Evolutionary conservation across 2,888 invertebrate genomes (phyloP).

Genomic region (Drosophila siamana): DNA sequence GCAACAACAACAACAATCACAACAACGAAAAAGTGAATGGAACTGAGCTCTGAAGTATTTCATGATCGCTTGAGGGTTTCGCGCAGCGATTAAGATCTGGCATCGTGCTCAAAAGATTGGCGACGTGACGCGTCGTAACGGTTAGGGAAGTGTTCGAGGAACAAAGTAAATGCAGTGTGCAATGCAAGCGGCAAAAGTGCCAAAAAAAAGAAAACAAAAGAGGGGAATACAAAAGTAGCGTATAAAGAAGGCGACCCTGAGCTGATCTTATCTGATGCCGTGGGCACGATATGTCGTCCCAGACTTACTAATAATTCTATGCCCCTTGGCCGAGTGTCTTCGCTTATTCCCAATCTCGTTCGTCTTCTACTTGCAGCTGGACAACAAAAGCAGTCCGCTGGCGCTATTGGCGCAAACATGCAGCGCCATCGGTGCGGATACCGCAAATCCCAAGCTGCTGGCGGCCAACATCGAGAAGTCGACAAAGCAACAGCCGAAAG

Average conservation of each 20-base stretch:
- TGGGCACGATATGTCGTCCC: constrained; percentile 61
- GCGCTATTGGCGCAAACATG: constrained; percentile 98
- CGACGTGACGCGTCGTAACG: neutral
- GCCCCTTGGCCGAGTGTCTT: constrained; percentile 78
- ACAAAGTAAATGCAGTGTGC: constrained; percentile 50
- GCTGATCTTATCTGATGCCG: constrained; percentile 50
- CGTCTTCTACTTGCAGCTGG: constrained; percentile 91
- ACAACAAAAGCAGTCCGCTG: constrained; percentile 98
- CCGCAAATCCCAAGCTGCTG: constrained; percentile 91
- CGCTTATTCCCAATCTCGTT: constrained; percentile 74
- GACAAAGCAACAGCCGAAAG: constrained; percentile 86
- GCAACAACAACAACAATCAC: neutral
- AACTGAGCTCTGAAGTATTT: constrained; percentile 23
- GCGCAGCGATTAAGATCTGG: constrained; percentile 48
- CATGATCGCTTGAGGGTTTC: constrained; percentile 53
- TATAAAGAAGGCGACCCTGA: constrained; percentile 1
- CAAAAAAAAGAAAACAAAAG: neutral
- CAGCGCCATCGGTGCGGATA: constrained; percentile 97
- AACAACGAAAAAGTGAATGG: neutral
- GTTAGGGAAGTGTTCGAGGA: constrained; percentile 64
- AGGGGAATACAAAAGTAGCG: constrained; percentile 14
- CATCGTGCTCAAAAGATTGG: constrained; percentile 47
- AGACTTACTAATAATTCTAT: constrained; percentile 37
- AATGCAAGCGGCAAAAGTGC: constrained; percentile 22
- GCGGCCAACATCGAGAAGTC: constrained; percentile 91